Base-by-base conservation (phyloP, 2,888 invertebrate genomes). In the Cheilosia urbana region DNA sequence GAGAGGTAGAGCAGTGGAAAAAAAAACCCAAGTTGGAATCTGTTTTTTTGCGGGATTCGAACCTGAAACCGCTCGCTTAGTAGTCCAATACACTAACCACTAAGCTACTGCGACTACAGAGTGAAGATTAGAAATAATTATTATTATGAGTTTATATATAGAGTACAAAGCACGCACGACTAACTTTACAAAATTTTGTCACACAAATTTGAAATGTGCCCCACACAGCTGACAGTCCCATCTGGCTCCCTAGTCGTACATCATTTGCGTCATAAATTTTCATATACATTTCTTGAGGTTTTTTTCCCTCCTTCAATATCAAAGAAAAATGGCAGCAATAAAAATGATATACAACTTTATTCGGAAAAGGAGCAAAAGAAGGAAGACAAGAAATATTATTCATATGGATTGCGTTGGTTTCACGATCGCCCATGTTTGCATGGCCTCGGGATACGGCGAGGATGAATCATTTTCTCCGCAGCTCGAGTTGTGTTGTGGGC, bases 331-430 rank as follows among this genome's bases (percentile, higher is more conserved):
- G 82, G 87, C 87, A 57, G 87, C 87, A 87, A 87, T 87, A 87
- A 87, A 87, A 82, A 87, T 87, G 87, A 87, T 87, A 87, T 87
- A 87, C 87, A 87, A 87, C 87, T 82, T 82, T 76, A 85, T 81
- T 85, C 81, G 51, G 21, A 85, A 85, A 85, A 81, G 72, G 68
- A 76, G 37, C 45, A 62, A 42, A 24, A 6, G 19, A 21, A 24
- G 57, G 55, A 13, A 68, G 7, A 37, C 37, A 37, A 37, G 60
- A 30, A 49, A 47, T 58, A 49, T 37, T 37, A 72, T 62, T 71
- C 55, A 47, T 49, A 37, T 37, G 65, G 63, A 68, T 57, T 73
- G 66, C 58, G 72, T 66, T 79, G 47, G 72, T 37, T 66, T 30
- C 57, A 76, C 63, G 76, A 76, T 82, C 81, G 58, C 76, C 76